phyloP scores from a whole-genome alignment of 1,140 invertebrate species.

The Euura saliciscinereae region DNA sequence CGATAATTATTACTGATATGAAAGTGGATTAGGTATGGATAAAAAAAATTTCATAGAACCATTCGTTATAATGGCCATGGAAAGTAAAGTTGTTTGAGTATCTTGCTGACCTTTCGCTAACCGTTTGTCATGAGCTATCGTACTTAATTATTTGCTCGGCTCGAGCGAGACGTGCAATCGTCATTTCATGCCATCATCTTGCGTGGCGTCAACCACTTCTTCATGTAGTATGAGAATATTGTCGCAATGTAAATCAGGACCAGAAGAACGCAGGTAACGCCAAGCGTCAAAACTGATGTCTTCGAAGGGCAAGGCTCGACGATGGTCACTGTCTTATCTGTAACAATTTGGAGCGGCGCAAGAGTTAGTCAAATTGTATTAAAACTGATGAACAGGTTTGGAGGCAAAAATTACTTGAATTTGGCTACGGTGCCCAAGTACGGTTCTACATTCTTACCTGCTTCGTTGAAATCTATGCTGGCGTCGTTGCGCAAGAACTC shows the following conservation, averaged over 20 bases:
- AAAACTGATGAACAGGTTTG: not conserved
- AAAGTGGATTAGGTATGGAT: not conserved
- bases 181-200: conserved; percentile 77
- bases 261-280: conserved; percentile 87
- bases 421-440: not conserved
- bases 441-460: conserved; percentile 39
- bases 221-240: conserved; percentile 89
- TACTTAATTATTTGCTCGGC: not conserved
- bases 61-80: not conserved
- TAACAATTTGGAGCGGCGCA: conserved; percentile 36
- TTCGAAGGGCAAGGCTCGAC: conserved; percentile 89
- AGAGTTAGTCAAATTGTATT: conserved; percentile 26
- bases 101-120: not conserved
- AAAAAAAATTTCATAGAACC: not conserved
- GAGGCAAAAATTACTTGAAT: not conserved
- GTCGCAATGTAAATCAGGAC: conserved; percentile 90
- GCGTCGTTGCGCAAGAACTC: conserved; percentile 79
- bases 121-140: not conserved
- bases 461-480: conserved; percentile 74
- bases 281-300: conserved; percentile 84
- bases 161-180: not conserved
- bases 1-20: conserved; percentile 3
- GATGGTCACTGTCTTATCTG: conserved; percentile 86
- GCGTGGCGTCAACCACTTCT: conserved; percentile 83
- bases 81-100: not conserved